A percentile compares a stretch with the other conserved stretches of the same genome.
Evolutionary conservation across 1,140 invertebrate species (phyloP).

Genomic region (Anastrepha ludens): DNA sequence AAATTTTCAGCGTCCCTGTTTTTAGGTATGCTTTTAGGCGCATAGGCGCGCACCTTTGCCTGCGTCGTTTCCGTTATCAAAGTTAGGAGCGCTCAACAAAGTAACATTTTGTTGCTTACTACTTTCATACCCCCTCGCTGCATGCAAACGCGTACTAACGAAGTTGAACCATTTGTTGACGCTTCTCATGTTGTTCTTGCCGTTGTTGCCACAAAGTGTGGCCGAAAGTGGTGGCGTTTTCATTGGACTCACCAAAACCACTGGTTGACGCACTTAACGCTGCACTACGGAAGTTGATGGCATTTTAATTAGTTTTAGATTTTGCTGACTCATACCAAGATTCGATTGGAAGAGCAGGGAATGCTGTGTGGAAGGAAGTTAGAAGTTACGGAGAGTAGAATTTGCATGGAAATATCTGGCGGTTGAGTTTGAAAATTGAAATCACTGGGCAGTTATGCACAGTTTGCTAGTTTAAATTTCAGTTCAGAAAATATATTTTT

Average conservation of each 20-base stretch:
- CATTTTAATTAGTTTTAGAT: slow-evolving; percentile 56
- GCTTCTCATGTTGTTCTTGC: background rate
- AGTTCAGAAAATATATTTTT: too few species aligned
- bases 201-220: background rate
- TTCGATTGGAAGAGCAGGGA: background rate
- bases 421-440: too few species aligned
- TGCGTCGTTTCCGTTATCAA: too few species aligned
- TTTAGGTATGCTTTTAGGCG: slow-evolving; percentile 32
- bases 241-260: background rate
- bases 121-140: too few species aligned
- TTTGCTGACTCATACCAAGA: background rate
- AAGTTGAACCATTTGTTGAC: background rate
- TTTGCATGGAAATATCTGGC: too few species aligned
- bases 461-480: too few species aligned
- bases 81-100: too few species aligned
- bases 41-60: background rate
- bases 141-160: too few species aligned
- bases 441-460: too few species aligned
- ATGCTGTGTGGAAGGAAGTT: too few species aligned
- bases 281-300: slow-evolving; percentile 26
- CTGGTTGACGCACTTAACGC: background rate
- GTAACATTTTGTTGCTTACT: too few species aligned
- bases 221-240: slow-evolving; percentile 6
- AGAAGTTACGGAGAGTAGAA: too few species aligned
- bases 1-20: background rate